A percentile compares a stretch with the other conserved stretches of the same genome.
These are phyloP conservation scores for Sarcophaga subvicina DNA, from an alignment of 2,888 invertebrate species.

Conservation along the genomic window DNA sequence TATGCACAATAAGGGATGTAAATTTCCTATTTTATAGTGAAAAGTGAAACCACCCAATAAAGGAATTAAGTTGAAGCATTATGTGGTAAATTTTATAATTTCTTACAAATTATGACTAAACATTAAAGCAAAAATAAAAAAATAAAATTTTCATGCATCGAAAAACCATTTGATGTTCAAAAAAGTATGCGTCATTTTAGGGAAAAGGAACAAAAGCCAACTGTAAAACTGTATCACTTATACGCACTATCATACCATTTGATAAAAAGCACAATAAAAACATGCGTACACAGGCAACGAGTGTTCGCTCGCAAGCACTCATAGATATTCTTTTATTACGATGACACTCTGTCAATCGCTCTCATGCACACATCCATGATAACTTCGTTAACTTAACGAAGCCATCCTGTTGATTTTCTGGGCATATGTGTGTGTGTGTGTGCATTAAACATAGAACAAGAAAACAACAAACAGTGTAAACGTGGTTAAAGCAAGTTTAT, in stretches of 20 bases:
- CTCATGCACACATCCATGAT: conserved; percentile 38
- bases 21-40: no score
- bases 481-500: conserved; percentile 55
- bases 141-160: background rate
- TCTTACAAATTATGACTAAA: no score
- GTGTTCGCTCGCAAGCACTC: background rate
- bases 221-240: conserved; percentile 48
- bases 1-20: no score
- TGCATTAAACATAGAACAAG: conserved; percentile 22
- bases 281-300: conserved; percentile 52
- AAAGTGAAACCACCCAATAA: no score
- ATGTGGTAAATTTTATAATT: no score
- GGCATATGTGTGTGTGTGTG: background rate
- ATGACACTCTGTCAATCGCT: background rate
- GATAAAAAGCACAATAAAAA: conserved; percentile 43
- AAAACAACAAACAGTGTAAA: conserved; percentile 24
- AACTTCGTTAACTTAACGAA: conserved; percentile 55
- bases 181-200: conserved; percentile 22
- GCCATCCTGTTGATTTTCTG: conserved; percentile 45
- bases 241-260: conserved; percentile 64
- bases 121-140: background rate
- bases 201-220: background rate
- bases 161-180: background rate
- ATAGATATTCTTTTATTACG: background rate
- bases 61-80: no score